These are phyloP conservation scores for Geodia barretti DNA, from an alignment of 37 sponge, comb jelly and placozoan genomes.

Conservation along the genomic window DNA sequence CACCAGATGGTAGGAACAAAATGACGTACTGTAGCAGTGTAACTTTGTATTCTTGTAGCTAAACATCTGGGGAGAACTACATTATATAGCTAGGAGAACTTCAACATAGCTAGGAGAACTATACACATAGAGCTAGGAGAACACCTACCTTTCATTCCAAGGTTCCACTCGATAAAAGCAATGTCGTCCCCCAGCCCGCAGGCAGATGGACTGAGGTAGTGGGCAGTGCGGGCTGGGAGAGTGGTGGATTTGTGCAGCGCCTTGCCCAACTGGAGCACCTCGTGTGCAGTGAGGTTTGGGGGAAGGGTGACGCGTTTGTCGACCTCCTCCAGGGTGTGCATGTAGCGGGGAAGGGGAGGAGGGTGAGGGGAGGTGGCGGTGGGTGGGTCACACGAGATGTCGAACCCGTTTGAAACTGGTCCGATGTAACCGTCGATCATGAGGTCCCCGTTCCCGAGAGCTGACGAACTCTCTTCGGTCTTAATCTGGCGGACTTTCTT, in stretches of 20 bases:
- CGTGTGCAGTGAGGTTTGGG: background rate
- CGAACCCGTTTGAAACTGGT: background rate
- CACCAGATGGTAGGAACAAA: too few species aligned
- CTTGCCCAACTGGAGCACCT: background rate
- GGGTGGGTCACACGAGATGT: background rate
- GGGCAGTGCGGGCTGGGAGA: background rate
- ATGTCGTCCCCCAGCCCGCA: background rate
- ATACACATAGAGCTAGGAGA: too few species aligned
- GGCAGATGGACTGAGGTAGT: background rate
- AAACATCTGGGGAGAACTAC: too few species aligned
- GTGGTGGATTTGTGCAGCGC: background rate
- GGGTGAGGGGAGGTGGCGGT: background rate
- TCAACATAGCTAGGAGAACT: too few species aligned
- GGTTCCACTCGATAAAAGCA: conserved; percentile 4
- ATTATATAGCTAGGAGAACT: too few species aligned
- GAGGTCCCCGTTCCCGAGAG: background rate
- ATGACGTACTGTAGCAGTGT: too few species aligned
- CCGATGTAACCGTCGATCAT: background rate
- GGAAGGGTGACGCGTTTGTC: background rate
- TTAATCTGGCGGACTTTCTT: conserved; percentile 11
- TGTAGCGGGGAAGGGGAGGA: background rate
- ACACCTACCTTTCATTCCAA: conserved; percentile 74
- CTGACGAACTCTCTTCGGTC: conserved; percentile 1
- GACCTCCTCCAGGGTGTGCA: conserved; percentile 12
- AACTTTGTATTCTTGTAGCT: too few species aligned